These are phyloP conservation scores for Meriones psammophilus DNA, from an alignment of 2,797 vertebrate genomes.

Conservation along the genomic window DNA sequence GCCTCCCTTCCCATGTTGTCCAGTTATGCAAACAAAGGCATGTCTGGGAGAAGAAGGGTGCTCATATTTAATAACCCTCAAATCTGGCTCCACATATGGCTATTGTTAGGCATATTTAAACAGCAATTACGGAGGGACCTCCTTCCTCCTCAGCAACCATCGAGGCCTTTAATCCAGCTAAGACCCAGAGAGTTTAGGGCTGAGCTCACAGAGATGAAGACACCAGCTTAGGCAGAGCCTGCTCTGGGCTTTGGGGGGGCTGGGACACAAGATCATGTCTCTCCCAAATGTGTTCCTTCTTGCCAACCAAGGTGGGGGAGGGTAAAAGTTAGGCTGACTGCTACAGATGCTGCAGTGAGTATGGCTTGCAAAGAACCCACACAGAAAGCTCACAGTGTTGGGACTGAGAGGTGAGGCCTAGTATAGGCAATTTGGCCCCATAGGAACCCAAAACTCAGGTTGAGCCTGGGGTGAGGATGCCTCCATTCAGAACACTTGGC, in stretches of 20 bases:
- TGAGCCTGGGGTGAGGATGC: not conserved
- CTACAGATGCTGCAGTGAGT: not conserved
- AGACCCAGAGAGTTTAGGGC: constrained; percentile 88
- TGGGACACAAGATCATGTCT: constrained; percentile 72
- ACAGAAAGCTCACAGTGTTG: not conserved
- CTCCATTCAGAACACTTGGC: not conserved
- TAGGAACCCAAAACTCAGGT: not conserved
- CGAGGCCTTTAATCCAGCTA: constrained; percentile 89
- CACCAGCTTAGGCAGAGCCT: constrained; percentile 86
- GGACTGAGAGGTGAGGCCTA: not conserved
- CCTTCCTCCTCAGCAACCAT: constrained; percentile 87
- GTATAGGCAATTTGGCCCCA: not conserved
- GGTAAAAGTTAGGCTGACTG: not conserved
- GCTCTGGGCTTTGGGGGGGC: constrained; percentile 63
- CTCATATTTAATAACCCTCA: constrained; percentile 90
- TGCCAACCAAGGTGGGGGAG: not conserved
- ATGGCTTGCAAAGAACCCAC: not conserved
- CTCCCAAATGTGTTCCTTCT: constrained; percentile 78
- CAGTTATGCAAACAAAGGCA: constrained; percentile 87
- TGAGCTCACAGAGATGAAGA: constrained; percentile 88
- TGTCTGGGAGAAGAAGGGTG: constrained; percentile 83
- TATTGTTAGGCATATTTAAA: constrained; percentile 91
- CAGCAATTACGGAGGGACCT: constrained; percentile 89
- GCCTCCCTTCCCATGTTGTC: constrained; percentile 71
- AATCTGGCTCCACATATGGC: constrained; percentile 90